Evolutionary conservation across 1,140 invertebrate genomes (phyloP), one percentile per base, ranked within the genome.

Genomic region (Platorchestia sp.): DNA sequence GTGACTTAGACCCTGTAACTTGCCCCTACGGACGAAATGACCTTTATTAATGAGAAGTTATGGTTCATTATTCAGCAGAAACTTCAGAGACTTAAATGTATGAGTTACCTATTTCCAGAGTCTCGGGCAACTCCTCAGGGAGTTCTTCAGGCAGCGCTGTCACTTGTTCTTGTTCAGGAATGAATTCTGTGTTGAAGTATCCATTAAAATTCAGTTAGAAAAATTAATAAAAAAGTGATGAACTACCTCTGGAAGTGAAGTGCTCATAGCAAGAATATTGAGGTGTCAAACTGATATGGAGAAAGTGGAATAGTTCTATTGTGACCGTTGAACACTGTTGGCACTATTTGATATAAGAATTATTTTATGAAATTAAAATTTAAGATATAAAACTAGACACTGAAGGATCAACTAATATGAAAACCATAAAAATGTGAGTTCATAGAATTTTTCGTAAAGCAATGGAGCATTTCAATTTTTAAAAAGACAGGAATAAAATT

Each of bases 81-180:
- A 75, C 27, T 75, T 75, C 59, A 75, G 7, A 75, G 59, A 3
- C 27, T 36, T 75, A 75, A 75, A 90, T 42, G 19, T 90, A 36
- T 36, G 41, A 43, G 43, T 93, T 93, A 93, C 91, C 91, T 45
- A 47, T 93, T 47, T 93, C 91, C 3, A 45, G 44, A 40, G 91
- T 45, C 40, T 93, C 91, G 7, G 91, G 91, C 40, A 93, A 45
- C 43, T 93, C 91, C 43, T 93, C 91, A 27, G 91, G 45, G 19
- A 93, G 91, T 93, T 93, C 91, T 16, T 93, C 91, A 0, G 91
- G 40, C 41, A 93, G 91, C 44, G 91, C 45, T 45, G 43, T 45
- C 6, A 45, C 36, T 93, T 93, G 43, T 93, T 93, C 91, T 45
- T 93, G 91, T 93, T 93, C 43, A 40, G 43, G 91, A 44, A n/a